Evolutionary conservation across 2,888 invertebrate genomes (phyloP).

Genomic region (Tachina lurida): DNA sequence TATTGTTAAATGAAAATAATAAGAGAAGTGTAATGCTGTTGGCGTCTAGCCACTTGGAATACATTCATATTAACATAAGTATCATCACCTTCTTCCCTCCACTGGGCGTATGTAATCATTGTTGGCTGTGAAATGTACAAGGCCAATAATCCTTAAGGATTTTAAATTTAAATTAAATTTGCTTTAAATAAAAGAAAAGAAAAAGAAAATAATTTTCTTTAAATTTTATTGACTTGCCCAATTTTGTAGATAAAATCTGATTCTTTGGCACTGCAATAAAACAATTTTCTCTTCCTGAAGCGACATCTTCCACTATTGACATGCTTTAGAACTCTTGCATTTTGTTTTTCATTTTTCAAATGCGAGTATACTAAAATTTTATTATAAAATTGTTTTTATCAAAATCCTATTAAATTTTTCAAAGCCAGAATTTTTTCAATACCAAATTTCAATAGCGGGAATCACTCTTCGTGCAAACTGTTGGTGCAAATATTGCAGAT

Average conservation of each 20-base stretch:
- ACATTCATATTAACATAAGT: constrained; percentile 58
- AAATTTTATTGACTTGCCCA: not conserved
- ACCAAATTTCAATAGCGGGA: no score
- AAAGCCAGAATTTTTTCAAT: no score
- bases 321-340: no score
- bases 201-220: not conserved
- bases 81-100: constrained; percentile 50
- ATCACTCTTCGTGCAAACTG: no score
- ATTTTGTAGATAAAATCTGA: not conserved
- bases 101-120: constrained; percentile 21
- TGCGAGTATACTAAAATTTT: no score
- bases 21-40: constrained; percentile 49
- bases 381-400: no score
- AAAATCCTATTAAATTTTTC: no score
- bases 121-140: constrained; percentile 10
- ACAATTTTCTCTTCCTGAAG: no score
- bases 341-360: no score
- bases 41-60: constrained; percentile 62
- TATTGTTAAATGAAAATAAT: constrained; percentile 30
- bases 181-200: not conserved
- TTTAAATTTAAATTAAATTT: constrained; percentile 35
- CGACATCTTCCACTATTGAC: no score
- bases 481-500: no score
- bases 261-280: not conserved
- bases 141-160: constrained; percentile 28